These are phyloP conservation scores for Euphysa ruthae DNA, from an alignment of 30 jellyfish, hydroid and myxozoan species.

Conservation along the genomic window DNA sequence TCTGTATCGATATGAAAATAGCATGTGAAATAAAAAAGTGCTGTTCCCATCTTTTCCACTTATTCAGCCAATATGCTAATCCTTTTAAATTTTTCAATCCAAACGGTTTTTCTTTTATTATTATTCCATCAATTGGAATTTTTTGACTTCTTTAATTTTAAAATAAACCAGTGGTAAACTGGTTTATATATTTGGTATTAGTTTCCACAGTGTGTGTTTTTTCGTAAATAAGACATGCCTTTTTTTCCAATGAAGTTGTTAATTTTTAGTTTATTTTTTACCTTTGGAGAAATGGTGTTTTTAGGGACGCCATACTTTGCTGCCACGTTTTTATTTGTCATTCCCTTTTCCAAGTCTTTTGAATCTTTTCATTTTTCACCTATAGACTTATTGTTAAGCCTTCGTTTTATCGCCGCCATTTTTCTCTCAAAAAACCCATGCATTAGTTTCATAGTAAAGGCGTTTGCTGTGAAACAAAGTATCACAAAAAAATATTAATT, in stretches of 20 bases:
- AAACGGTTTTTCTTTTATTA: constrained; percentile 22
- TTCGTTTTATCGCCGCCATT: constrained; percentile 10
- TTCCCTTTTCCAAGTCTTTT: constrained; percentile 15
- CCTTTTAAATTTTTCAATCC: constrained; percentile 9
- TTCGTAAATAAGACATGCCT: background rate
- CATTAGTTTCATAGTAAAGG: no score
- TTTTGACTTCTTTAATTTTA: background rate
- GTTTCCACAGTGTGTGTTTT: background rate
- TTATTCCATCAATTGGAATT: constrained; percentile 19
- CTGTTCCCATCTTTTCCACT: constrained; percentile 17
- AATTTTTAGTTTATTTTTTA: background rate
- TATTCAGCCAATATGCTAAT: background rate
- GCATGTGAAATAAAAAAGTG: no score
- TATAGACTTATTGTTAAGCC: background rate
- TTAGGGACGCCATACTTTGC: constrained; percentile 29
- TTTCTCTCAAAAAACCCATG: no score
- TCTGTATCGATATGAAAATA: constrained; percentile 10
- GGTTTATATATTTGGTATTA: background rate
- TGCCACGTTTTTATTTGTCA: constrained; percentile 19
- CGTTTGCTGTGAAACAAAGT: no score
- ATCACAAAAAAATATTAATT: no score
- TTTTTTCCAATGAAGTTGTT: background rate
- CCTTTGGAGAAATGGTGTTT: constrained; percentile 19
- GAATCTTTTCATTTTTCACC: background rate
- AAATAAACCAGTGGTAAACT: no score